Conservation (phyloP, 1,140 invertebrate genomes). For the Bombus superbus region DNA sequence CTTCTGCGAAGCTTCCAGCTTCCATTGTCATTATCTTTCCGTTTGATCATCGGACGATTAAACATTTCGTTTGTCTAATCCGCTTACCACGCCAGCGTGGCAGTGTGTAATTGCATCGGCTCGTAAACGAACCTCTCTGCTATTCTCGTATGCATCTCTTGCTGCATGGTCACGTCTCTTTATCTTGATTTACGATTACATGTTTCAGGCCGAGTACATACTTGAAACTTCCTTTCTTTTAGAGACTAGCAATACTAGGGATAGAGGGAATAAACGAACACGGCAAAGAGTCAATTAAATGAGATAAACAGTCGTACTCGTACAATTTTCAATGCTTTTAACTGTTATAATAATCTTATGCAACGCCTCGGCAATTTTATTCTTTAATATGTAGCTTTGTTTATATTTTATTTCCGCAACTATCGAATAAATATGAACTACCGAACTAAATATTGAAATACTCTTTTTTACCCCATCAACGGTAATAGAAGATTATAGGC, state of each 20-base stretch:
- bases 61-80: constrained; percentile 67
- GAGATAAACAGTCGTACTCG: not conserved
- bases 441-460: too few species aligned
- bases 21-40: constrained; percentile 61
- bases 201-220: too few species aligned
- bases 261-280: not conserved
- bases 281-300: not conserved
- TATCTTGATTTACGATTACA: constrained; percentile 25
- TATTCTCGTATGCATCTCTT: not conserved
- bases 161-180: not conserved
- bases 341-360: not conserved
- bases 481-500: too few species aligned
- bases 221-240: not conserved
- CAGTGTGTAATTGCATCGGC: constrained; percentile 54
- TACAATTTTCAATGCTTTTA: not conserved
- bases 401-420: too few species aligned
- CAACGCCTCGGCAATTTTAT: too few species aligned
- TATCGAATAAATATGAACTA: too few species aligned
- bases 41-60: constrained; percentile 62
- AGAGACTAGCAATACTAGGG: not conserved
- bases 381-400: too few species aligned
- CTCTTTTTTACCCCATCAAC: too few species aligned
- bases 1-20: constrained; percentile 36
- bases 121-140: constrained; percentile 28
- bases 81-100: constrained; percentile 47